A percentile compares a stretch with the other conserved stretches of the same genome.
These are phyloP conservation scores for Stomorhina lunata DNA, from an alignment of 2,888 invertebrate species.

Conservation along the genomic window DNA sequence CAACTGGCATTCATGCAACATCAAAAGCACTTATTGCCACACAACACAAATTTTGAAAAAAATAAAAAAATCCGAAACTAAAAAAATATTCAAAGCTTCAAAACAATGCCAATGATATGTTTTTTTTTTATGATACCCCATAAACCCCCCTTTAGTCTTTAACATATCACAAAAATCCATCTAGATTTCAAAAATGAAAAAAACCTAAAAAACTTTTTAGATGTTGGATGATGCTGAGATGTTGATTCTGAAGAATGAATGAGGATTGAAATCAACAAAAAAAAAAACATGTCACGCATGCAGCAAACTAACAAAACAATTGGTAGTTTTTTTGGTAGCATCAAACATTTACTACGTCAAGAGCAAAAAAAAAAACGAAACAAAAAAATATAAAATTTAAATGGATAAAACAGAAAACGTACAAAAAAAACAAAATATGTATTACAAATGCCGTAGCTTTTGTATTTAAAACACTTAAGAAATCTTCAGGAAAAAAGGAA, in stretches of 20 bases:
- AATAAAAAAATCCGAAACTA: background rate
- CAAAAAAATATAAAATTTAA: background rate
- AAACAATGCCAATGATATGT: conserved; percentile 65
- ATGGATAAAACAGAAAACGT: conserved; percentile 30
- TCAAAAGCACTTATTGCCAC: conserved; percentile 63
- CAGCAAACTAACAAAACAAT: conserved; percentile 65
- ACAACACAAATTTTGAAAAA: conserved; percentile 3
- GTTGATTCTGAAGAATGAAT: conserved; percentile 6
- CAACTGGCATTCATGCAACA: conserved; percentile 58
- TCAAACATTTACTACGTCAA: conserved; percentile 41
- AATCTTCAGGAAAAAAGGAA: conserved; percentile 34
- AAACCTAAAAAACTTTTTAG: background rate
- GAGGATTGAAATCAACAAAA: conserved; percentile 27
- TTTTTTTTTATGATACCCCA: conserved; percentile 32
- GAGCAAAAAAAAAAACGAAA: background rate
- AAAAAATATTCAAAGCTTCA: conserved; percentile 60
- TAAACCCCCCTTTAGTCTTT: conserved; percentile 48
- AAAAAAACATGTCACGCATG: conserved; percentile 75
- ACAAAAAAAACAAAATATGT: conserved; percentile 30
- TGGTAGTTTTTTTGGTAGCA: conserved; percentile 64
- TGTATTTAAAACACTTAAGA: conserved; percentile 64
- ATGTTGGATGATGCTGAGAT: background rate
- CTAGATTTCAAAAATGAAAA: conserved; percentile 16
- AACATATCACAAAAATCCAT: conserved; percentile 57
- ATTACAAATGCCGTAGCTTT: conserved; percentile 61